Percentiles rank a stretch among this genome's conserved stretches.
These are phyloP conservation scores for Dasyurus viverrinus DNA, from an alignment of 2,113 vertebrate genomes.

Conservation along the genomic window DNA sequence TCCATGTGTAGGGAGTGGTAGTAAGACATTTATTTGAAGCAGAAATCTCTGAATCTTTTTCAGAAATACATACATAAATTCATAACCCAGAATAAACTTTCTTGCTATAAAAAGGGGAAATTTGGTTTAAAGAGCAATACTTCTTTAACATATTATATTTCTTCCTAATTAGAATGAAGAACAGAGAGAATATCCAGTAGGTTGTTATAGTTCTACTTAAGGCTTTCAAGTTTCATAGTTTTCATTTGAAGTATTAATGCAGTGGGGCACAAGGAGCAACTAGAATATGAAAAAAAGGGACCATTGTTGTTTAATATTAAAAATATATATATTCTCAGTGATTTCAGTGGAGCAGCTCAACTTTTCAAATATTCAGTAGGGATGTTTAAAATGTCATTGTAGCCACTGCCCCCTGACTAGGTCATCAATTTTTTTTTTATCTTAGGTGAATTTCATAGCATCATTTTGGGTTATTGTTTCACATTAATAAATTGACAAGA, in stretches of 20 bases:
- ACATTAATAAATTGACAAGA: not conserved
- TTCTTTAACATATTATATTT: not conserved
- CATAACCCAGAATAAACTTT: not conserved
- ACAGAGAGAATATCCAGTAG: constrained; percentile 9
- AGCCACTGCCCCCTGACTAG: not conserved
- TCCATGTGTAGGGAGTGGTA: not conserved
- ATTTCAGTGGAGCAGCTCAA: constrained; percentile 32
- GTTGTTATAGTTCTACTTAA: constrained; percentile 37
- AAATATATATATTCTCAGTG: not conserved
- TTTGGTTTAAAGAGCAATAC: constrained; percentile 15
- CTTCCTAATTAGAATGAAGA: constrained; percentile 44
- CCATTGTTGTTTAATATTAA: constrained; percentile 17
- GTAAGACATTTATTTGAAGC: constrained; percentile 1
- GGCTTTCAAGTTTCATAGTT: constrained; percentile 19
- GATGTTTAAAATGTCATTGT: not conserved
- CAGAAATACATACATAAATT: not conserved
- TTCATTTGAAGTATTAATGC: not conserved
- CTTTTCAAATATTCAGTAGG: not conserved
- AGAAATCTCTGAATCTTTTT: not conserved
- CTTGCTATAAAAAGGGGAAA: constrained; percentile 12
- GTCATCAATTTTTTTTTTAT: not conserved
- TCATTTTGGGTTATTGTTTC: not conserved
- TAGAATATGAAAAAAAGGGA: not conserved
- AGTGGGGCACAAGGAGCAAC: constrained; percentile 11
- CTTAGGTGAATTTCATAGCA: not conserved